These are phyloP conservation scores for Strigamia crassipes DNA, from an alignment of 2,888 invertebrate genomes.

Conservation along the genomic window DNA sequence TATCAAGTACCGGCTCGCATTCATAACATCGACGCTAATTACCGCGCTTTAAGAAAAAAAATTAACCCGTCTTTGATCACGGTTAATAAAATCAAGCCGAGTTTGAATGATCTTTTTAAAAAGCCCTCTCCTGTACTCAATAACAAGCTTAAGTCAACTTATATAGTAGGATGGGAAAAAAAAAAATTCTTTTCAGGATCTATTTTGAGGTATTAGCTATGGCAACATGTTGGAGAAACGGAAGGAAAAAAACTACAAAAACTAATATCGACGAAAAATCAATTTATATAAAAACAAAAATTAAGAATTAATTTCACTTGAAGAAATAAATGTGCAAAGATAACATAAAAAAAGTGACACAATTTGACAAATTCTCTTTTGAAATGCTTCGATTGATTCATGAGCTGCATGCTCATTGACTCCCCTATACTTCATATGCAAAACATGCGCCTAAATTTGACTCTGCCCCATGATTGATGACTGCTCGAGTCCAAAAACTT, in stretches of 20 bases:
- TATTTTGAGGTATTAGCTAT: neutral
- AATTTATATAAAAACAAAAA: no score
- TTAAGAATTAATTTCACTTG: no score
- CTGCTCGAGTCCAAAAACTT: neutral
- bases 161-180: neutral
- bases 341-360: no score
- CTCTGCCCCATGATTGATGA: neutral
- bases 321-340: no score
- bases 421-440: neutral
- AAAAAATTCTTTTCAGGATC: neutral
- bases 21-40: no score
- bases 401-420: neutral
- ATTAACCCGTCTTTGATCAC: no score
- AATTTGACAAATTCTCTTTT: neutral
- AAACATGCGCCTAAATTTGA: neutral
- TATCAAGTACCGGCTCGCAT: no score
- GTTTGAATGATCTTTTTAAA: no score
- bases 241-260: neutral
- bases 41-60: no score
- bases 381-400: neutral
- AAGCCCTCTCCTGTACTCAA: neutral
- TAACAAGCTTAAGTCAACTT: neutral
- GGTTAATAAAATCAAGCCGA: no score
- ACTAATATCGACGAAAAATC: no score
- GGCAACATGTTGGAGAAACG: neutral